A percentile compares a stretch with the other conserved stretches of the same genome.
These are phyloP conservation scores for Pseudococcus viburni DNA, from an alignment of 2,888 invertebrate species.

Conservation along the genomic window DNA sequence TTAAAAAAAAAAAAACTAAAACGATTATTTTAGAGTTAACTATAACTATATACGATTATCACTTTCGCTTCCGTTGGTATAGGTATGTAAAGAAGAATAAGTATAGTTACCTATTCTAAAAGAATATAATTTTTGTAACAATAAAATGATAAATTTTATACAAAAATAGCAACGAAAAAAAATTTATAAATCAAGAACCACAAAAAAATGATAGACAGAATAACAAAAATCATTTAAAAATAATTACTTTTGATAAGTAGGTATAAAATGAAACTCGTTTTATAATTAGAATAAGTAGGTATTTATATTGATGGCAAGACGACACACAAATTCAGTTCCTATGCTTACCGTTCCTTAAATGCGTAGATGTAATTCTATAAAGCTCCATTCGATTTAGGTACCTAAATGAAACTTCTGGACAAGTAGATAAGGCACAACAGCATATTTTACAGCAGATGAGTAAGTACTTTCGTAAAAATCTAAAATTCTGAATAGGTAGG, in stretches of 20 bases:
- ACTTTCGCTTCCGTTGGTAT: conserved; percentile 42
- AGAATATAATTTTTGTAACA: conserved; percentile 8
- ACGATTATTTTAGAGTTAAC: not conserved
- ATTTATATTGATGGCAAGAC: not conserved
- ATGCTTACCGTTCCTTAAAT: not conserved
- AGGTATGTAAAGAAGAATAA: not conserved
- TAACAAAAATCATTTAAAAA: conserved; percentile 43
- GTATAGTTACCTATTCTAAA: conserved; percentile 8
- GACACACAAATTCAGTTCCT: not conserved
- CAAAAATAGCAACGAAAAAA: conserved; percentile 31
- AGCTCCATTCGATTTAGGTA: not conserved
- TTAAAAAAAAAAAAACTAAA: conserved; percentile 21
- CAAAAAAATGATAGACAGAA: conserved; percentile 32
- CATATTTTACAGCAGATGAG: conserved; percentile 1
- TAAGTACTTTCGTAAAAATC: not conserved
- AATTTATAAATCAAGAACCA: conserved; percentile 48
- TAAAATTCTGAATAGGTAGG: not conserved
- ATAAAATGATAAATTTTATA: conserved; percentile 14
- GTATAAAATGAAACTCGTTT: conserved; percentile 8
- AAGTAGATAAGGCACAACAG: not conserved
- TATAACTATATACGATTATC: conserved; percentile 48
- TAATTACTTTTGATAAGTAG: not conserved
- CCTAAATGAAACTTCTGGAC: not conserved
- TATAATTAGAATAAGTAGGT: not conserved
- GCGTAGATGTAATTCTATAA: not conserved